Evolutionary conservation across 2,797 vertebrate genomes (phyloP).

Genomic region (Sebastiscus albofasciatus): DNA sequence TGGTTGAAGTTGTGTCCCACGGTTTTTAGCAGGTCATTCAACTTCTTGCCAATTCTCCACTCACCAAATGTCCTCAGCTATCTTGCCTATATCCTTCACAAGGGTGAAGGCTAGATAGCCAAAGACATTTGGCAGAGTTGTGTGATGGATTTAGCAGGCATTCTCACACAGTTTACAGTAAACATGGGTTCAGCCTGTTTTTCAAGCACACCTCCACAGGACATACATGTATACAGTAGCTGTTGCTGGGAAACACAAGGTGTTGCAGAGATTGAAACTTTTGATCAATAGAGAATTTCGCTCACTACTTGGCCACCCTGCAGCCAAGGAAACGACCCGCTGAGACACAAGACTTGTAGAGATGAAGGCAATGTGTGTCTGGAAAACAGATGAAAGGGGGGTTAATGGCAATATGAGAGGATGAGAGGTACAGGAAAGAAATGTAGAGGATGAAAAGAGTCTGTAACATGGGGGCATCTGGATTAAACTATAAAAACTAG

Average conservation of each 20-base stretch:
- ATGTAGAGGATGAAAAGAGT: constrained; percentile 53
- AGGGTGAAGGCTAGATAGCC: neutral
- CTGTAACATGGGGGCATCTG: constrained; percentile 25
- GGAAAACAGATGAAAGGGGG: constrained; percentile 62
- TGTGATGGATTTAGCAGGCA: neutral
- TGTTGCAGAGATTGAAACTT: constrained; percentile 16
- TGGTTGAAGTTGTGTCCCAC: neutral
- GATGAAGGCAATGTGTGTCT: constrained; percentile 43
- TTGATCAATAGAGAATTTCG: neutral
- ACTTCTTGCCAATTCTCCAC: neutral
- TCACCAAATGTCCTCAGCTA: neutral
- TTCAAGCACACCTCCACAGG: neutral
- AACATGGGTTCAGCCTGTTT: neutral
- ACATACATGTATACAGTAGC: neutral
- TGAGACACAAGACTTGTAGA: constrained; percentile 16
- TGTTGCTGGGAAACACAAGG: neutral
- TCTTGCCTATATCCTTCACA: neutral
- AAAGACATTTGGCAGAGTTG: neutral
- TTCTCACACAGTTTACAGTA: neutral
- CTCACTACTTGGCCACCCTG: neutral
- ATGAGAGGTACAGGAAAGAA: constrained; percentile 24
- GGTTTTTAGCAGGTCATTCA: neutral
- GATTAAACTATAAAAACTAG: neutral
- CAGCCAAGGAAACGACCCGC: constrained; percentile 31
- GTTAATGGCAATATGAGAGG: constrained; percentile 48